A percentile compares a stretch with the other conserved stretches of the same genome.
phyloP scores from a whole-genome alignment of 1,140 invertebrate species.

The Ceratoteleas bidentatus region DNA sequence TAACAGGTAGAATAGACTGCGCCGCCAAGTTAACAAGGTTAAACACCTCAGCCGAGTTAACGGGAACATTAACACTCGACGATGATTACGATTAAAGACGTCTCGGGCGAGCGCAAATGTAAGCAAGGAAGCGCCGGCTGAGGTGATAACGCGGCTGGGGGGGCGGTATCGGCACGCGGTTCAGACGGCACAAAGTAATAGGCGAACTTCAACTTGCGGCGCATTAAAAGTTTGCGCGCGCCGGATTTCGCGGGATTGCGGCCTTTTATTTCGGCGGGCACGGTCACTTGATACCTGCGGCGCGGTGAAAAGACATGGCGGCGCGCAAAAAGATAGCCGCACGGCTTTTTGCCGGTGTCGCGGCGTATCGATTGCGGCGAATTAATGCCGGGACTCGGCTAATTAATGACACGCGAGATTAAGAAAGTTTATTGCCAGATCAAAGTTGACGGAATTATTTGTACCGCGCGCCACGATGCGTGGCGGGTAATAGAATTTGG shows the following conservation, averaged over 20 bases:
- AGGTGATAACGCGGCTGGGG: slow-evolving; percentile 61
- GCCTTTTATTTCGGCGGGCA: slow-evolving; percentile 52
- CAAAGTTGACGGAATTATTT: background rate
- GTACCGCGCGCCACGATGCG: too few relatives aligned
- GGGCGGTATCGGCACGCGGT: slow-evolving; percentile 63
- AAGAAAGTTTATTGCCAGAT: slow-evolving; percentile 9
- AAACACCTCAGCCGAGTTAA: slow-evolving; percentile 81
- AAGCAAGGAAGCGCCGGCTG: slow-evolving; percentile 63
- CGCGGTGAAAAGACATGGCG: too few relatives aligned
- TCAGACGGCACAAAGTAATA: slow-evolving; percentile 68
- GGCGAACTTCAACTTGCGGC: slow-evolving; percentile 66
- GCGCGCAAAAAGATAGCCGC: too few relatives aligned
- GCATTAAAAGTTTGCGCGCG: slow-evolving; percentile 66
- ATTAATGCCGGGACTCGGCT: background rate
- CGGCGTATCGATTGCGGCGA: slow-evolving; percentile 25
- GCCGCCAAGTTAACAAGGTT: slow-evolving; percentile 80
- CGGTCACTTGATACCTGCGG: slow-evolving; percentile 48
- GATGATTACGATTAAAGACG: slow-evolving; percentile 81
- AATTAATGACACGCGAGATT: background rate
- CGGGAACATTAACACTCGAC: slow-evolving; percentile 81
- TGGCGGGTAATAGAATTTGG: background rate
- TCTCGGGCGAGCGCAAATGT: slow-evolving; percentile 69
- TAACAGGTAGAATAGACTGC: slow-evolving; percentile 36
- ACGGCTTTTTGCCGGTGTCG: slow-evolving; percentile 20
- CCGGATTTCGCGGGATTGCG: slow-evolving; percentile 31